phyloP scores from a whole-genome alignment of 2,888 invertebrate species.

The Parnassius mnemosyne region DNA sequence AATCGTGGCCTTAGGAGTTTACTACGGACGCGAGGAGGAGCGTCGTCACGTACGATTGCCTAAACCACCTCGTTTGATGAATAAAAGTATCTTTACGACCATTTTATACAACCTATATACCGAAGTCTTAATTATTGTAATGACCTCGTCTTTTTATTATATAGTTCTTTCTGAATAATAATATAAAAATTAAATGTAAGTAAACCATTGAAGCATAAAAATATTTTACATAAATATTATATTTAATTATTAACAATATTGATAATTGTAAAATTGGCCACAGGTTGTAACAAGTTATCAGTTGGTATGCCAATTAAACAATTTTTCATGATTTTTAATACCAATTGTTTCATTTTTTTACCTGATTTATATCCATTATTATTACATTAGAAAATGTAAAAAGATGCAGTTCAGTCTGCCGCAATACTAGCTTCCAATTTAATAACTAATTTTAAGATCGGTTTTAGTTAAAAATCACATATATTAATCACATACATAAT shows the following conservation, averaged over 20 bases:
- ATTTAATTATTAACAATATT: slow-evolving; percentile 80
- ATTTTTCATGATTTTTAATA: slow-evolving; percentile 79
- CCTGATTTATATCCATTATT: not conserved
- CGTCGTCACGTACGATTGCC: slow-evolving; percentile 41
- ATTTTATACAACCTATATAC: slow-evolving; percentile 68
- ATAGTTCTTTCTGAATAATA: slow-evolving; percentile 72
- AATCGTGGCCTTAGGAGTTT: slow-evolving; percentile 74
- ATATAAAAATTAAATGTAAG: slow-evolving; percentile 78
- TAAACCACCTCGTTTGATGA: slow-evolving; percentile 39
- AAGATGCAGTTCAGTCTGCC: too few species aligned
- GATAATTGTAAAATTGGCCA: slow-evolving; percentile 80
- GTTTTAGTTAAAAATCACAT: too few species aligned
- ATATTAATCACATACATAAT: too few species aligned
- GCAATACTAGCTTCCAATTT: too few species aligned
- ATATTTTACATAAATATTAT: slow-evolving; percentile 80
- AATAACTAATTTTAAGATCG: too few species aligned
- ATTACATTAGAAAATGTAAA: too few species aligned
- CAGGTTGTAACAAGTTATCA: slow-evolving; percentile 80
- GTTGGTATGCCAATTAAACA: slow-evolving; percentile 80
- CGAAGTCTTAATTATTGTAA: slow-evolving; percentile 60
- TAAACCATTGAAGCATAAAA: slow-evolving; percentile 79
- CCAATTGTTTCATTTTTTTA: slow-evolving; percentile 58
- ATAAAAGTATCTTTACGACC: slow-evolving; percentile 47
- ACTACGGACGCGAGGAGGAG: slow-evolving; percentile 50
- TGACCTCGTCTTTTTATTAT: slow-evolving; percentile 63